A percentile compares a stretch with the other conserved stretches of the same genome.
Evolutionary conservation across 2,113 vertebrate genomes (phyloP).

Genomic region (Miniopterus natalensis): DNA sequence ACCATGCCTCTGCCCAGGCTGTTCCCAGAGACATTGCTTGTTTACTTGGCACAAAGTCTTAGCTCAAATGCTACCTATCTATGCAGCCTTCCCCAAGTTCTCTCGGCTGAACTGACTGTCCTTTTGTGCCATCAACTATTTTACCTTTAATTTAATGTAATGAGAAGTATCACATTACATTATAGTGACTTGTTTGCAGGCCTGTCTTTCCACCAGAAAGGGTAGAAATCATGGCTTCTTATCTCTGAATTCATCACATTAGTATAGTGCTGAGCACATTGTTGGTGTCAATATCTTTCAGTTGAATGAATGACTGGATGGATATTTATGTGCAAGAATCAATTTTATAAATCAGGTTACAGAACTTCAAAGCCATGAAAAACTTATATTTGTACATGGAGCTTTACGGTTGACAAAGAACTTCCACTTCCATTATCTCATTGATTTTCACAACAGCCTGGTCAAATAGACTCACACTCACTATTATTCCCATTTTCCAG

Average conservation of each 20-base stretch:
- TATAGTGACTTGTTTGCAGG: neutral
- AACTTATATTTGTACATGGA: conserved; percentile 4
- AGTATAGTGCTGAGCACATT: neutral
- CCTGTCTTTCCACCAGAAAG: neutral
- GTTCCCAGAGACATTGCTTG: neutral
- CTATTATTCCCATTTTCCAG: conserved; percentile 15
- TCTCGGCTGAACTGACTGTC: neutral
- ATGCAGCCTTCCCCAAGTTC: neutral
- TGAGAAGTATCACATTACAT: neutral
- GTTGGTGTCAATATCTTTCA: conserved; percentile 19
- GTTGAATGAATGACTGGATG: neutral
- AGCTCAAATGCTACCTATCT: neutral
- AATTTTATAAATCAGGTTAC: neutral
- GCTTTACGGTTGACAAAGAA: conserved; percentile 31
- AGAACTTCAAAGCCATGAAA: neutral
- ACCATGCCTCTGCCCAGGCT: neutral
- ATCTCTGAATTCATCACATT: neutral
- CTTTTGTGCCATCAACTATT: neutral
- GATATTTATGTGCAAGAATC: neutral
- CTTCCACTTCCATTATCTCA: neutral
- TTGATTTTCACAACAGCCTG: neutral
- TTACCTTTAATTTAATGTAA: conserved; percentile 46
- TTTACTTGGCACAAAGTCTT: conserved; percentile 17
- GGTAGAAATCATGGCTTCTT: neutral
- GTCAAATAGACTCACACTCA: neutral